Evolutionary conservation across 2,113 vertebrate genomes (phyloP).

Genomic region (Macquaria australasica): DNA sequence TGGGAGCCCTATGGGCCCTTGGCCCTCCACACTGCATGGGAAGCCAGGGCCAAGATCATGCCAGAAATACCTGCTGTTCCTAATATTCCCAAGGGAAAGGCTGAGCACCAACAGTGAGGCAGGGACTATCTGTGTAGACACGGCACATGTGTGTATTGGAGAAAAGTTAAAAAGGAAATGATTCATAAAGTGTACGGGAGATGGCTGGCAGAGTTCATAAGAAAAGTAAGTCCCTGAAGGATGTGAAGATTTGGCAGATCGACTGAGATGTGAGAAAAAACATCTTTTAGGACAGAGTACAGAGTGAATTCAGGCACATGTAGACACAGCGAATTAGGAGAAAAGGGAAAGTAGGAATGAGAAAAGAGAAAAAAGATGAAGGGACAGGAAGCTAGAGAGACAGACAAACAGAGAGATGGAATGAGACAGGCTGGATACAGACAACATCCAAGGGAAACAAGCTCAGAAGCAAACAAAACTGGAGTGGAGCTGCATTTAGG

Average conservation of each 20-base stretch:
- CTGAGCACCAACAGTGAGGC: slow-evolving; percentile 41
- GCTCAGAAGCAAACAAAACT: slow-evolving; percentile 44
- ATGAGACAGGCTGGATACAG: slow-evolving; percentile 41
- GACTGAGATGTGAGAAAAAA: slow-evolving; percentile 74
- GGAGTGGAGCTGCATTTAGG: slow-evolving; percentile 24
- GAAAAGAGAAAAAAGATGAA: slow-evolving; percentile 61
- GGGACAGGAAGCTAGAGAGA: slow-evolving; percentile 67
- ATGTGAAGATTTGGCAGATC: slow-evolving; percentile 82
- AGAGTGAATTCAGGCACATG: slow-evolving; percentile 65
- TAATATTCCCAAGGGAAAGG: slow-evolving; percentile 51
- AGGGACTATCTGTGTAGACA: slow-evolving; percentile 32
- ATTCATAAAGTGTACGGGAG: slow-evolving; percentile 79
- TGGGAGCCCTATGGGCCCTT: slow-evolving; percentile 27
- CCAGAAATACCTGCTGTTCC: slow-evolving; percentile 69
- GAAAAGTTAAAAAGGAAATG: slow-evolving; percentile 75
- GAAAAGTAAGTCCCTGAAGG: slow-evolving; percentile 81
- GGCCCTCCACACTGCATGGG: slow-evolving; percentile 19
- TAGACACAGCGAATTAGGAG: slow-evolving; percentile 62
- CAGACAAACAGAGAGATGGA: slow-evolving; percentile 53
- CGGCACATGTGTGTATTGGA: slow-evolving; percentile 44
- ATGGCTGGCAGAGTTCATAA: slow-evolving; percentile 77
- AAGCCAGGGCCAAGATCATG: slow-evolving; percentile 35
- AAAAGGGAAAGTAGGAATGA: slow-evolving; percentile 39
- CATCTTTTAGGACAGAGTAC: slow-evolving; percentile 68
- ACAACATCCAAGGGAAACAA: slow-evolving; percentile 65